Evolutionary conservation across 2,113 vertebrate species (phyloP), one percentile per base, ranked within the genome.

Genomic region (Cheilinus undulatus): DNA sequence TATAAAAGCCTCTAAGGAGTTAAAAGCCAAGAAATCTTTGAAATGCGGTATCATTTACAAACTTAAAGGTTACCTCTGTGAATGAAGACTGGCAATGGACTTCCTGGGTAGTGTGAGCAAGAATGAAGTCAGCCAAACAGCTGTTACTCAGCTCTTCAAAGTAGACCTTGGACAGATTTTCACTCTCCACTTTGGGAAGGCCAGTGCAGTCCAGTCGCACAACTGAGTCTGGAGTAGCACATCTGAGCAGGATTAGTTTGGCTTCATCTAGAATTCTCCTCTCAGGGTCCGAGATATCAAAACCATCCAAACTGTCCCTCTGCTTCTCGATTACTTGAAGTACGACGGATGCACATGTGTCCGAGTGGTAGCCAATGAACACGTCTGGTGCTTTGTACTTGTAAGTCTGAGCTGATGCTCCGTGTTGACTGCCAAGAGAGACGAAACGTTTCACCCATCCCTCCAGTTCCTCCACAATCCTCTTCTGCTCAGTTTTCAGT

Each of bases 351-450:
- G 97, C 96, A 3, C 98, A 99, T 0, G 96, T 92, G 23, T 95
- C 94, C 0, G 93, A 91, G 87, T 98, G 97, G 91, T 95, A 99
- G 59, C 97, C 98, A 42, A 99, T 89, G 61, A 99, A 99, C 38
- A 94, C 95, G 0, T 98, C 97, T 0, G 93, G 85, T 0, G 94
- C 93, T 20, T 69, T 48, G 69, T 97, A 98, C 0, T 56, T 83
- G 78, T 95, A 92, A 5, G 62, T 13, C 48, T 79, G 27, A 1
- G 59, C 7, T 10, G 77, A 71, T 12, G 49, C 62, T 40, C 85
- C 60, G 6, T 86, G 87, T 0, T 79, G 64, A 0, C 62, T 81
- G 28, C 73, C 84, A 0, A 77, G 36, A 0, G 83, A 38, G 17
- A 90, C 82, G 58, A 98, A 98, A 0, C 70, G 56, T 0, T 1